These are phyloP conservation scores for Macrosoma leucophasiata DNA, from an alignment of 2,888 invertebrate genomes.

Conservation along the genomic window DNA sequence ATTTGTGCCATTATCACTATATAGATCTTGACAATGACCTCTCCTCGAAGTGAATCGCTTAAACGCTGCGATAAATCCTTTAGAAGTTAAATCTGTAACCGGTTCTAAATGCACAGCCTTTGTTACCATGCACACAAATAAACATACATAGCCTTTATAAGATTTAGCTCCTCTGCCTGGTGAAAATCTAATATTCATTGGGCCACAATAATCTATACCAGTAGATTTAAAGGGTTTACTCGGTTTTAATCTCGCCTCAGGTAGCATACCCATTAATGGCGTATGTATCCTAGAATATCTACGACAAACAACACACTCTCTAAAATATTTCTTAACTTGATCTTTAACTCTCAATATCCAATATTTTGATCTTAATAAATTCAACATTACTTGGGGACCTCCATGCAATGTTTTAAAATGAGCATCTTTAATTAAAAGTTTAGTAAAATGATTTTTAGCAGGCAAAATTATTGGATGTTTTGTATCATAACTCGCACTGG, in stretches of 20 bases:
- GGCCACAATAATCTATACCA: slow-evolving; percentile 26
- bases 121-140: slow-evolving; percentile 26
- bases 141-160: slow-evolving; percentile 24
- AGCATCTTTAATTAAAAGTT: slow-evolving; percentile 20
- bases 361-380: slow-evolving; percentile 22
- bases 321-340: slow-evolving; percentile 9
- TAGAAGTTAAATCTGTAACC: slow-evolving; percentile 26
- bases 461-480: slow-evolving; percentile 29
- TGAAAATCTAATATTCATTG: slow-evolving; percentile 23
- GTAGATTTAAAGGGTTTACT: slow-evolving; percentile 22
- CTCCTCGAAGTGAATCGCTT: slow-evolving; percentile 14
- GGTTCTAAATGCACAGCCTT: slow-evolving; percentile 24
- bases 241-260: slow-evolving; percentile 23
- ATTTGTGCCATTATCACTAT: slow-evolving; percentile 25
- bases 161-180: slow-evolving; percentile 23
- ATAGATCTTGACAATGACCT: slow-evolving; percentile 17
- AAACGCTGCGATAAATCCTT: slow-evolving; percentile 26
- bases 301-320: slow-evolving; percentile 20
- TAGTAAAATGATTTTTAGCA: slow-evolving; percentile 14
- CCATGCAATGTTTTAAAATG: slow-evolving; percentile 27
- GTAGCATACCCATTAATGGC: slow-evolving; percentile 23
- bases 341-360: slow-evolving; percentile 23
- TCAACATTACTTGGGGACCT: slow-evolving; percentile 25
- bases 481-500: slow-evolving; percentile 11
- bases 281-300: slow-evolving; percentile 10